Base-by-base conservation (phyloP, 2,888 invertebrate genomes). In the Chloroclystis v-ata region DNA sequence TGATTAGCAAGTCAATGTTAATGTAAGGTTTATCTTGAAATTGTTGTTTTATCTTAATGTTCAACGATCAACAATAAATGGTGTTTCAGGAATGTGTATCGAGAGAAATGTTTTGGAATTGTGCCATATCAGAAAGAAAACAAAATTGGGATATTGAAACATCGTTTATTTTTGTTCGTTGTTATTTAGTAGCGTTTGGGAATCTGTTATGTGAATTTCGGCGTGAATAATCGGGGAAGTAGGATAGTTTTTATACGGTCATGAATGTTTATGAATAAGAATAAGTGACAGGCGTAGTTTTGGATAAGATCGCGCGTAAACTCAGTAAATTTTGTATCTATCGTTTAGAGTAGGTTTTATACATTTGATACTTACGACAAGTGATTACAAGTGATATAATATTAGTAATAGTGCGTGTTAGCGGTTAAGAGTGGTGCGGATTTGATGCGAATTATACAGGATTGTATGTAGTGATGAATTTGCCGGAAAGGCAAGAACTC, bases 301-400 rank as follows among this genome's bases (percentile, higher is more conserved):
- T 38, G 74, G 75, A 57, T 78, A 82, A 80, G 75, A 70, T 78
- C 70, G 69, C 73, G 80, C 78, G 46, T 79, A 77, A 35, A 83
- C 79, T 84, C 80, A 72, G 65, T 78, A 77, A 80, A 2, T 75
- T 75, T 78, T 38, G 75, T 78, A 78, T 78, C 58, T 80, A 80
- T 80, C 52, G 59, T 69, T 74, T 78, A 80, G 77, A 64, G 79
- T 79, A 85, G 78, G 72, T 82, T 83, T 86, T 82, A 86, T 85
- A 87, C 86, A 84, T 86, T 87, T 86, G 86, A 86, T 86, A 87
- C 84, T 81, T 83, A 85, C 82, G 81, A 82, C 79, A 83, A 76
- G 84, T 86, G 86, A 86, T 86, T 80, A 77, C 74, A 87, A 80
- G 86, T 86, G 86, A 87, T 86, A 85, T 72, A 75, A 67, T 71